Evolutionary conservation across 2,113 vertebrate species (phyloP).

Genomic region (Acrocephalus arundinaceus): DNA sequence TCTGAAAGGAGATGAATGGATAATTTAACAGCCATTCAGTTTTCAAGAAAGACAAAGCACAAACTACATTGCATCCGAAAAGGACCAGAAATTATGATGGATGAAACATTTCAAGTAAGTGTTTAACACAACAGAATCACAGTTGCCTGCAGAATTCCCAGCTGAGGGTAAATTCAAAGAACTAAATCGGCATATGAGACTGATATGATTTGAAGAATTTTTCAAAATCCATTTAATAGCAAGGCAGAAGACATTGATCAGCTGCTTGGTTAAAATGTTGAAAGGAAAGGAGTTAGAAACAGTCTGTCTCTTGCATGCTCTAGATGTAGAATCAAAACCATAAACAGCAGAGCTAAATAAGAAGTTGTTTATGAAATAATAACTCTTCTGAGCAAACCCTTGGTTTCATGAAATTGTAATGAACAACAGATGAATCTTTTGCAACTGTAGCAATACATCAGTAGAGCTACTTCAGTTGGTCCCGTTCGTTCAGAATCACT

Average conservation of each 20-base stretch:
- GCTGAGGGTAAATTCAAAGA: conserved; percentile 73
- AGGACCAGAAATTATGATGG: conserved; percentile 81
- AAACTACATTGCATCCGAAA: conserved; percentile 83
- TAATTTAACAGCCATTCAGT: conserved; percentile 84
- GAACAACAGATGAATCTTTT: neutral
- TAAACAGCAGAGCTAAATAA: neutral
- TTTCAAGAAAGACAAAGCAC: conserved; percentile 83
- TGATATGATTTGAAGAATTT: conserved; percentile 79
- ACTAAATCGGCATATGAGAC: conserved; percentile 75
- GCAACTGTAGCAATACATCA: neutral
- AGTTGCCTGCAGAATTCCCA: conserved; percentile 74
- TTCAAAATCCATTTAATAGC: conserved; percentile 80
- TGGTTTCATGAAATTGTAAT: neutral
- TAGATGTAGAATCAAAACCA: neutral
- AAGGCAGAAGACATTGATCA: conserved; percentile 73
- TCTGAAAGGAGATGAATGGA: conserved; percentile 84
- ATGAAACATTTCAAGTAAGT: conserved; percentile 74
- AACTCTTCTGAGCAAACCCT: neutral
- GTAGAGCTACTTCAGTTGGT: neutral
- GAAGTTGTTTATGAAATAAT: conserved; percentile 17
- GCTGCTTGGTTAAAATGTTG: conserved; percentile 58
- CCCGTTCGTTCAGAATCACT: neutral
- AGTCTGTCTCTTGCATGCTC: neutral
- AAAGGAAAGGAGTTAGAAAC: conserved; percentile 48
- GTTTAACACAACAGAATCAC: conserved; percentile 73